Percentiles rank a stretch among this genome's conserved stretches.
These are phyloP conservation scores for Agapornis canus DNA, from an alignment of 2,797 vertebrate species.

Conservation along the genomic window DNA sequence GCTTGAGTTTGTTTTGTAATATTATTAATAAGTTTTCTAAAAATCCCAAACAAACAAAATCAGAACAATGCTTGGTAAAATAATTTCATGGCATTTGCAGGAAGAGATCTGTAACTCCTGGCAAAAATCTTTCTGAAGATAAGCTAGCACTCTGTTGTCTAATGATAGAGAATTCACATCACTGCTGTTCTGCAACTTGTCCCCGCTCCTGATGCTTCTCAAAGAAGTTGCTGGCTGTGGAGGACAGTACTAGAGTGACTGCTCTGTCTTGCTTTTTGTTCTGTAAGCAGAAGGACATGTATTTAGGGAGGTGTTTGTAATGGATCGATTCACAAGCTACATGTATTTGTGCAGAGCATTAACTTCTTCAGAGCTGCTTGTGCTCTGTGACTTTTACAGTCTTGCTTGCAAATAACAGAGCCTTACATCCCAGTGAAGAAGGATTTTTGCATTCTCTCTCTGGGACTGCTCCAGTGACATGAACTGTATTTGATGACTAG, in stretches of 20 bases:
- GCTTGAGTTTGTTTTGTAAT: background rate
- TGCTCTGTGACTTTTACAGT: background rate
- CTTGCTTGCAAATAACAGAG: background rate
- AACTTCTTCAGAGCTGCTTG: background rate
- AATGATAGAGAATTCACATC: background rate
- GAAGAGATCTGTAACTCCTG: background rate
- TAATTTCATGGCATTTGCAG: background rate
- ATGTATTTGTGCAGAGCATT: background rate
- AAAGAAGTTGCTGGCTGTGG: background rate
- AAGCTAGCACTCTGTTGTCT: background rate
- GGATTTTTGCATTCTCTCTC: background rate
- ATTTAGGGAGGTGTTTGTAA: background rate
- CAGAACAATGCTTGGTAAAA: background rate
- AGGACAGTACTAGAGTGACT: background rate
- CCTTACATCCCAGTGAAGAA: background rate
- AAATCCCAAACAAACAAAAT: background rate
- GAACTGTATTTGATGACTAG: background rate
- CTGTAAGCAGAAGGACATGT: background rate
- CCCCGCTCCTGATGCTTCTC: background rate
- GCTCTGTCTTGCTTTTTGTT: background rate
- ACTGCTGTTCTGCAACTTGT: background rate
- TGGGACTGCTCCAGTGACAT: background rate
- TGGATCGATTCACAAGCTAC: background rate
- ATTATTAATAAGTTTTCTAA: background rate
- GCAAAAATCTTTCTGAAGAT: background rate